phyloP scores from a whole-genome alignment of 2,888 invertebrate genomes.

The Stictocephala bisonia region DNA sequence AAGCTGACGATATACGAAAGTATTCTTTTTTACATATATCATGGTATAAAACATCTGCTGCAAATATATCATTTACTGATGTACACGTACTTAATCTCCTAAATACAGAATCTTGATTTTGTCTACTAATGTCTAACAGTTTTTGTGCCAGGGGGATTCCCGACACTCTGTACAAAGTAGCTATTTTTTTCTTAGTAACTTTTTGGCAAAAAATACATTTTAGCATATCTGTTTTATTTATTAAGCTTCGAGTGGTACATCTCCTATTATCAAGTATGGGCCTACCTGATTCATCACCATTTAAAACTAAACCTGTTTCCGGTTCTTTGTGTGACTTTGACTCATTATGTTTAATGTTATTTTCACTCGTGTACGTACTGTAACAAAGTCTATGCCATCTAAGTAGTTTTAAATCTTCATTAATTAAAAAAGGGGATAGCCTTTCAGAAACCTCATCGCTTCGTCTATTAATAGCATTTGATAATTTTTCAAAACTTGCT shows the following conservation, averaged over 20 bases:
- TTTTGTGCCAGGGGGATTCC: slow-evolving; percentile 3
- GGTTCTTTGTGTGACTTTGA: not conserved
- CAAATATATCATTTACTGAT: slow-evolving; percentile 26
- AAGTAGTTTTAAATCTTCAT: not conserved
- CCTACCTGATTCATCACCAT: not conserved
- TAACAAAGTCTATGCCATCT: slow-evolving; percentile 30
- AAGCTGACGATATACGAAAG: not conserved
- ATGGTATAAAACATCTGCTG: slow-evolving; percentile 25
- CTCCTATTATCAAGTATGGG: not conserved
- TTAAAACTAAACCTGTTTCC: not conserved
- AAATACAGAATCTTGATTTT: slow-evolving; percentile 19
- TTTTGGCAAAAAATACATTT: slow-evolving; percentile 34
- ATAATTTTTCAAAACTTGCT: slow-evolving; percentile 3
- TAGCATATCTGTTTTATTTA: slow-evolving; percentile 2
- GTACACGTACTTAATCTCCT: slow-evolving; percentile 26
- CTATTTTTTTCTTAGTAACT: not conserved
- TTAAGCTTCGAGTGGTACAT: not conserved
- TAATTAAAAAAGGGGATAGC: not conserved
- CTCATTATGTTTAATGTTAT: not conserved
- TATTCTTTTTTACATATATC: slow-evolving; percentile 29
- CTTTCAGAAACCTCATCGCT: slow-evolving; percentile 7
- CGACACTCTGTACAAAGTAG: not conserved
- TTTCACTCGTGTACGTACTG: slow-evolving; percentile 15
- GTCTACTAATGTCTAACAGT: not conserved
- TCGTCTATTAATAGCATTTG: slow-evolving; percentile 7